These are phyloP conservation scores for Pimpla rufipes DNA, from an alignment of 2,888 invertebrate genomes.

Conservation along the genomic window DNA sequence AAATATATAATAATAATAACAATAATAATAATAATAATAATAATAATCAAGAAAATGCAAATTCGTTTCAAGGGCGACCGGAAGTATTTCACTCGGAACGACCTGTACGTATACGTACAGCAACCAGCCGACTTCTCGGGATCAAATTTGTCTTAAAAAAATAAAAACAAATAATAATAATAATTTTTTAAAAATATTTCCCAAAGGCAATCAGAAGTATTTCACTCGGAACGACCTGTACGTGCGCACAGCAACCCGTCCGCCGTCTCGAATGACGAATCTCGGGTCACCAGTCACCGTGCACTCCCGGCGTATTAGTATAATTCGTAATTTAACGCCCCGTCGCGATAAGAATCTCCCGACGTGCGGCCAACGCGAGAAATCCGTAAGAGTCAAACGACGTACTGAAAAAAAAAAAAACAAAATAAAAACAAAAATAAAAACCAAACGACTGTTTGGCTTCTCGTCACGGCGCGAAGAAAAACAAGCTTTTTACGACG, in stretches of 20 bases:
- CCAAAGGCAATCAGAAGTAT: not conserved
- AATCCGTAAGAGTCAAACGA: slow-evolving; percentile 17
- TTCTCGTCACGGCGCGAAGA: slow-evolving; percentile 30
- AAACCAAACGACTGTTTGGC: slow-evolving; percentile 42
- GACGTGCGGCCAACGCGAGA: slow-evolving; percentile 24
- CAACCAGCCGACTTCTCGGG: slow-evolving; percentile 24
- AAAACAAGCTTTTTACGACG: slow-evolving; percentile 21
- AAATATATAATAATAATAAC: not conserved
- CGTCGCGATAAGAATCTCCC: slow-evolving; percentile 61
- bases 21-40: not conserved
- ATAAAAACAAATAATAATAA: not conserved
- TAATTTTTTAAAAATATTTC: not conserved
- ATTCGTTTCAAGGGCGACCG: not conserved
- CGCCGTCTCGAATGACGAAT: slow-evolving; percentile 45
- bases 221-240: not conserved
- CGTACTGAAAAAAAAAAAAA: slow-evolving; percentile 7
- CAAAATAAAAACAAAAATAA: slow-evolving; percentile 41
- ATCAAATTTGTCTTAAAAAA: not conserved
- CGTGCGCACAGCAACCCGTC: not conserved
- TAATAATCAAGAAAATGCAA: too few species aligned
- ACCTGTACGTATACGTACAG: not conserved
- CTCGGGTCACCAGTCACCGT: slow-evolving; percentile 35
- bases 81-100: not conserved
- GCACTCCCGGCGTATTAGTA: slow-evolving; percentile 61
- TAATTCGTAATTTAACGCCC: slow-evolving; percentile 68